Base-by-base conservation (phyloP, 2,113 vertebrate genomes). In the Thunnus thynnus region DNA sequence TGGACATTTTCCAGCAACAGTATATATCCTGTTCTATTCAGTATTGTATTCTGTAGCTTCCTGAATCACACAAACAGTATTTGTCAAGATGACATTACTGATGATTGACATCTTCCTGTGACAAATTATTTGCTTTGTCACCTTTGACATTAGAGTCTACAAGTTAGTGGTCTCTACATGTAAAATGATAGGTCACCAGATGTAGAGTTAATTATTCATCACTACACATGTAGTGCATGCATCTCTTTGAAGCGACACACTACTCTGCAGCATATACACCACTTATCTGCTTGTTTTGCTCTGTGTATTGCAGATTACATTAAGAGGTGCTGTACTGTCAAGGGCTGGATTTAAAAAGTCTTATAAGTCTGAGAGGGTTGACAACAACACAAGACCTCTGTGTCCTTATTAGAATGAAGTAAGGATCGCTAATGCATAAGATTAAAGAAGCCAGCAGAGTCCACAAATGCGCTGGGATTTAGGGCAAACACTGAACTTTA, bases 131-230 rank as follows among this genome's bases (percentile, higher is more conserved):
- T 47, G 13, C 70, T 54, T 57, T 58, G 36, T 78, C 46, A 69
- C 74, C 48, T 84, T 63, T 85, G 69, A 84, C 78, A 65, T 46
- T 54, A 48, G 18, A 70, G 61, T 51, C 14, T 64, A 62, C 18
- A 18, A 68, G 58, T 65, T 83, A 83, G 78, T 77, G 51, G 66
- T 48, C 63, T 71, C n/a, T 20, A 77, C 61, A 81, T 54, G 71
- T 41, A 82, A 87, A 86, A 58, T 62, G 18, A 86, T 76, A 76
- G 44, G 17, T 83, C 79, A 85, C 58, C 84, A 83, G 79, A 89
- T 88, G 86, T 74, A 30, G 25, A n/a, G 68, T 88, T 88, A 84
- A 90, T 92, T 89, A 93, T 89, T 92, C 57, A 92, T 89, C 64
- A 78, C 57, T 44, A 71, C 57, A 71, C 72, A 48, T 67, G 58